Evolutionary conservation across 2,888 invertebrate species (phyloP), one percentile per base, ranked within the genome.

Genomic region (Trichacis sp.): DNA sequence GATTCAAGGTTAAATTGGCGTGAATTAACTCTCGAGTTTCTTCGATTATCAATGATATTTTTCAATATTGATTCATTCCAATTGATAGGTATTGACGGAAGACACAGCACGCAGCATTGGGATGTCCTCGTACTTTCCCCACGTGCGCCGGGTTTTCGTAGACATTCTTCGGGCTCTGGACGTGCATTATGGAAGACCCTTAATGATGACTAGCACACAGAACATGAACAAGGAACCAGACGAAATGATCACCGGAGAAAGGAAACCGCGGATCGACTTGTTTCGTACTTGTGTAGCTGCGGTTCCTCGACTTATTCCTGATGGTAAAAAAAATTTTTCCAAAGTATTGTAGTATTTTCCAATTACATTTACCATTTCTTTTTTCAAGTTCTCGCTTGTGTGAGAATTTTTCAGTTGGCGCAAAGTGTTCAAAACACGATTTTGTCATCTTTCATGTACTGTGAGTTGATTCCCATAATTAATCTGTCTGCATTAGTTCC

Each of bases 211-310:
- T 0, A 96, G 95, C 75, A 93, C 95, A 0, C 97, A 98, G 81
- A 97, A 97, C 82, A 92, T 95, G 45, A 97, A 97, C 71, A 98
- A 98, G 84, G 95, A 95, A 79, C 95, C 95, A 6, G 92, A 92
- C 74, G 95, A 95, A 84, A 94, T 95, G 88, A 90, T 95, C 29
- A 94, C 95, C 0, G 98, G 97, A 1, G 99, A 99, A 82, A 88
- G 98, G 36, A 99, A 99, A 82, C 97, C 98, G 0, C 92, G 98
- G 80, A 96, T 99, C 72, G 99, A 99, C 86, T 86, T 99, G 74
- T 98, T 99, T 83, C 90, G 98, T 42, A 99, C 98, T 0, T 99
- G 99, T 80, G 95, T 99, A 12, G 98, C 99, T 6, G 98, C 99
- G 3, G 97, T 99, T 76, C 99, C 98, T 0, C 91, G 98, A 65